Evolutionary conservation across 1,140 invertebrate genomes (phyloP), one percentile per base, ranked within the genome.

Genomic region (Cheumatopsyche charites): DNA sequence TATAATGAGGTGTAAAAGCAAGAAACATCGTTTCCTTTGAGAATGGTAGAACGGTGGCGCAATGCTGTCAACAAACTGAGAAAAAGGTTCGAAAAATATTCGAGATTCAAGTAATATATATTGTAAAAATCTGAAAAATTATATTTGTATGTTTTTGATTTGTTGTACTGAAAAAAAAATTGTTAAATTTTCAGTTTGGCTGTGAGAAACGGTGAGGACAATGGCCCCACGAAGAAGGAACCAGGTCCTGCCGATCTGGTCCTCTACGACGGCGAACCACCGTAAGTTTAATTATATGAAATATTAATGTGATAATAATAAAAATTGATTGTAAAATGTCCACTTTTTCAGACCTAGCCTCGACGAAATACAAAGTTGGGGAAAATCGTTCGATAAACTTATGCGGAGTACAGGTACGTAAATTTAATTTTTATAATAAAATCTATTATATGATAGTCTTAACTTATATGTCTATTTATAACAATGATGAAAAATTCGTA

Each of bases 331-430:
- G 12, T 12, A 42, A 6, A 5, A 42, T 42, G 12, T 42, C 12
- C 5, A 42, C 12, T 80, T 67, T 90, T 88, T 55, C 85, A 96
- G 94, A 78, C 92, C 94, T 76, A 90, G 91, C 72, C 85, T 96
- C 79, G 96, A 98, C 78, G 96, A 98, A 84, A 93, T 98, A 75
- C 89, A 93, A 78, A 89, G 91, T 77, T 98, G 97, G 96, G 94
- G 94, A 49, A 92, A 94, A 81, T 97, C 95, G 66, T 98, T 98
- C 83, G 97, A 98, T 79, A 92, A 92, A 81, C 88, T 98, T 78
- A 98, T 98, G 95, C 92, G 90, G 79, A 95, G 90, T 84, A 82
- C 89, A 82, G 89, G 92, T 94, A 85, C 86, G 84, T 85, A 62
- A 36, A n/a, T n/a, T n/a, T n/a, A n/a, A n/a, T n/a, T n/a, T n/a